Conservation (phyloP, 92 coral and sea anemone genomes). For the Epizoanthus scotinus region DNA sequence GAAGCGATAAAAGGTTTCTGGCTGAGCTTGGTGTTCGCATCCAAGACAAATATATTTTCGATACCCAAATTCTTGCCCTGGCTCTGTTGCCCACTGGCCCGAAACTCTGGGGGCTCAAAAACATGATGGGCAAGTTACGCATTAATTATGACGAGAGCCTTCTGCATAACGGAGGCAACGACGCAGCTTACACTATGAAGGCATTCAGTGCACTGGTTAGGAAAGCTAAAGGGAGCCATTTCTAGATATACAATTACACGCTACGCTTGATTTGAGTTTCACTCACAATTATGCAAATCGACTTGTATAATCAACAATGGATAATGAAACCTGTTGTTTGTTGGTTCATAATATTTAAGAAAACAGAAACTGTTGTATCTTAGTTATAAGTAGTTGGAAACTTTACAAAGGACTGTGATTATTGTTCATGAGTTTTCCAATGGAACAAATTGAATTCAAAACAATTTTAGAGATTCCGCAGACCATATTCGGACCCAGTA, state of each 20-base stretch:
- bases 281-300: too few species aligned
- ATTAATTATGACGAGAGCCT: slow-evolving; percentile 44
- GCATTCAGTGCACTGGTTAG: slow-evolving; percentile 46
- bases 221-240: neutral
- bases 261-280: too few species aligned
- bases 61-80: slow-evolving; percentile 67
- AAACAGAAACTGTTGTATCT: too few species aligned
- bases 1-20: slow-evolving; percentile 50
- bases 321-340: too few species aligned
- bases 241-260: neutral
- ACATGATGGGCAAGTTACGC: slow-evolving; percentile 32
- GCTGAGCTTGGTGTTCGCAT: slow-evolving; percentile 34
- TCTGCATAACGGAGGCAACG: slow-evolving; percentile 72
- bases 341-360: too few species aligned
- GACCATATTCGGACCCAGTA: too few species aligned
- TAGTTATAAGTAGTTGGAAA: too few species aligned
- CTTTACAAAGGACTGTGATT: too few species aligned
- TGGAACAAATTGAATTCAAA: too few species aligned
- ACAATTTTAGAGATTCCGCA: too few species aligned
- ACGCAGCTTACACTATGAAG: slow-evolving; percentile 63
- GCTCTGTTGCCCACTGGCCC: slow-evolving; percentile 39
- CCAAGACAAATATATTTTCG: slow-evolving; percentile 53
- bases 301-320: too few species aligned
- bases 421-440: too few species aligned
- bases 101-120: slow-evolving; percentile 35